Conservation (phyloP, 2,888 invertebrate species). For the Drosophila suboccidentalis region DNA sequence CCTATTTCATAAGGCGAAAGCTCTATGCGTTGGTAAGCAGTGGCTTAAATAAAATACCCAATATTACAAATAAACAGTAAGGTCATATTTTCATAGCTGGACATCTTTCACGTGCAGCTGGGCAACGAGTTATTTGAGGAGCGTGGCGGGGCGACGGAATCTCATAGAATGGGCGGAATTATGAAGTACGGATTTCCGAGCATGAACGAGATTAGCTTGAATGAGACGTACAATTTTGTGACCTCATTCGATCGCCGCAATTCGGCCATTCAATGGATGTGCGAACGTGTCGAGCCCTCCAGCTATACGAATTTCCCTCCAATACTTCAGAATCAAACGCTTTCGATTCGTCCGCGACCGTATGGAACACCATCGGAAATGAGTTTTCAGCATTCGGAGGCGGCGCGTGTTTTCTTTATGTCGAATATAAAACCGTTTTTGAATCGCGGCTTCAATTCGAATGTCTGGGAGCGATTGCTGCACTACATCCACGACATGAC, state of each 20-base stretch:
- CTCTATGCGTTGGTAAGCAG: conserved; percentile 59
- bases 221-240: conserved; percentile 65
- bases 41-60: background rate
- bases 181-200: conserved; percentile 76
- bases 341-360: conserved; percentile 12
- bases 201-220: conserved; percentile 69
- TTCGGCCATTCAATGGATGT: conserved; percentile 70
- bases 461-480: conserved; percentile 59
- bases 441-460: conserved; percentile 57
- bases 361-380: background rate
- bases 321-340: background rate
- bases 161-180: conserved; percentile 55
- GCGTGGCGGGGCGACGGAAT: conserved; percentile 8
- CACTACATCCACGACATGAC: conserved; percentile 54
- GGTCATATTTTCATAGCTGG: conserved; percentile 35
- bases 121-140: conserved; percentile 7
- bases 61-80: background rate
- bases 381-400: conserved; percentile 64
- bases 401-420: conserved; percentile 66
- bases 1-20: conserved; percentile 70
- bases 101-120: conserved; percentile 44
- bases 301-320: conserved; percentile 3
- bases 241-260: conserved; percentile 73
- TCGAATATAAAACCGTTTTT: conserved; percentile 70
- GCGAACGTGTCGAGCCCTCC: conserved; percentile 54